phyloP scores from a whole-genome alignment of 2,113 vertebrate genomes.

The Capreolus pygargus region DNA sequence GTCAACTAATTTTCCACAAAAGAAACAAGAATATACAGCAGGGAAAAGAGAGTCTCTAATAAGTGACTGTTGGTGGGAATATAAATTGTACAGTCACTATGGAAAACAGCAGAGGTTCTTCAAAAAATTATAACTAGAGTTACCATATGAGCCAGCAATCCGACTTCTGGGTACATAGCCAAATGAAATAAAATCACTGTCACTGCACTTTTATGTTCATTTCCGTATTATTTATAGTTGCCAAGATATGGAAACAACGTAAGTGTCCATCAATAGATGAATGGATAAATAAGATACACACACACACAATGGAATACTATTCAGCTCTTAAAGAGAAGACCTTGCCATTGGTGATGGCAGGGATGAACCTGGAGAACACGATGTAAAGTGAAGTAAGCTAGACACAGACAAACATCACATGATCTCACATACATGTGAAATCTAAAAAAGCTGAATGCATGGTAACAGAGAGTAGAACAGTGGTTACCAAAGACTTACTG shows the following conservation, averaged over 20 bases:
- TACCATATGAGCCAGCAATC: neutral
- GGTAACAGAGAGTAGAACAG: neutral
- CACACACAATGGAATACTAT: neutral
- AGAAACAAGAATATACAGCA: neutral
- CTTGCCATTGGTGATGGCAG: neutral
- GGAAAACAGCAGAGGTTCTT: neutral
- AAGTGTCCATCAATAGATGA: neutral
- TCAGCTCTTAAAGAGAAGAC: neutral
- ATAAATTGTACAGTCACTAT: neutral
- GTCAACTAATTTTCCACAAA: neutral
- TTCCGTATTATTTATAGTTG: neutral
- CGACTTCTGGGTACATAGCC: neutral
- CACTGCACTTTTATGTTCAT: neutral
- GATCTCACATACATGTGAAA: neutral
- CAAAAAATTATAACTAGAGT: neutral
- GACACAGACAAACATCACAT: neutral
- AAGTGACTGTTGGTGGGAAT: neutral
- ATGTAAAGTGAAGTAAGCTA: neutral
- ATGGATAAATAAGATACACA: neutral
- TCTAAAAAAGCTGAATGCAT: neutral
- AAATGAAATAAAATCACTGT: neutral
- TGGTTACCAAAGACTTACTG: neutral
- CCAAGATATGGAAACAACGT: neutral
- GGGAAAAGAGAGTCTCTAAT: neutral
- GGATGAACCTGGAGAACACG: neutral